phyloP scores from a whole-genome alignment of 2,797 vertebrate genomes.

The Trachurus trachurus region DNA sequence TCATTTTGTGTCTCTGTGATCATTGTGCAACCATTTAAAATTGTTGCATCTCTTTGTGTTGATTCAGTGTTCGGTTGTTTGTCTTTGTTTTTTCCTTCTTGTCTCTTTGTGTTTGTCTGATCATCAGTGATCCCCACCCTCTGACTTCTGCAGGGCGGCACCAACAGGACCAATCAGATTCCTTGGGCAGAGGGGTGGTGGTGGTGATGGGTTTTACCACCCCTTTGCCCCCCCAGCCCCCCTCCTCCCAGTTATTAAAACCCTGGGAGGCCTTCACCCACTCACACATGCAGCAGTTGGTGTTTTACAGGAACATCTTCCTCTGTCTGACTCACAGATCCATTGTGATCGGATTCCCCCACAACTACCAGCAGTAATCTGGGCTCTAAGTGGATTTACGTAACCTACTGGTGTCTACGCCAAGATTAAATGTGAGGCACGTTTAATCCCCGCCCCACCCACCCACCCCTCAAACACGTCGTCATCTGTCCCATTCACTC shows the following conservation, averaged over 20 bases:
- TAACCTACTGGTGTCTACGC: conserved; percentile 71
- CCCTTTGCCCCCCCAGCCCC: background rate
- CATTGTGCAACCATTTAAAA: too few relatives aligned
- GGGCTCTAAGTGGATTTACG: conserved; percentile 74
- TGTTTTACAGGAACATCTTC: conserved; percentile 22
- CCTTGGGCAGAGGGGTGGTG: too few relatives aligned
- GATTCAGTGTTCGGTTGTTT: background rate
- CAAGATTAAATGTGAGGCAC: conserved; percentile 70
- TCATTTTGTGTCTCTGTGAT: background rate
- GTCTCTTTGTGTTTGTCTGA: background rate
- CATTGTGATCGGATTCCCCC: conserved; percentile 66
- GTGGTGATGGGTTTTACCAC: background rate
- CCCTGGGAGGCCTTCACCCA: background rate
- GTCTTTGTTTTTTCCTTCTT: too few relatives aligned
- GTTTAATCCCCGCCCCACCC: conserved; percentile 67
- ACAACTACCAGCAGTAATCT: conserved; percentile 70
- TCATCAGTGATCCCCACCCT: background rate
- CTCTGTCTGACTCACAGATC: conserved; percentile 50
- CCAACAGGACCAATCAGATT: conserved; percentile 4
- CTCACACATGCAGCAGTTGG: conserved; percentile 1
- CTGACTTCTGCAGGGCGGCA: background rate
- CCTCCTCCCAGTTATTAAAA: background rate
- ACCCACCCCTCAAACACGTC: conserved; percentile 6
- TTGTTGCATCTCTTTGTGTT: too few relatives aligned
- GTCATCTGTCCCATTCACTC: conserved; percentile 50